Evolutionary conservation across 2,797 vertebrate genomes (phyloP), one percentile per base, ranked within the genome.

Genomic region (Microchirus variegatus): DNA sequence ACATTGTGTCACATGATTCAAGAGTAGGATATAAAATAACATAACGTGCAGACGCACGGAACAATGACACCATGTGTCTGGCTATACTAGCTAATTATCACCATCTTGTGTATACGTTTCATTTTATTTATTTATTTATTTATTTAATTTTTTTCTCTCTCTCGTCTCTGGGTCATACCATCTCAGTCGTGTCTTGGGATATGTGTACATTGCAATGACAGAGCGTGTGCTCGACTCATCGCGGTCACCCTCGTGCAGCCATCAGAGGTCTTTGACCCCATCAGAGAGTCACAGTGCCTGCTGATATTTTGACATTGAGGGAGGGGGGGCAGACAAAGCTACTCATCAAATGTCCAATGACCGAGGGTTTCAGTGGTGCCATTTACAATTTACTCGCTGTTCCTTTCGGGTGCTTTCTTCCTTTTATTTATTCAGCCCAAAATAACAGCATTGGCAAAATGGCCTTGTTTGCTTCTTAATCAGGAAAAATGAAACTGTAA

Each of bases 281-380:
- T 91, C 90, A 90, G 70, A 67, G 80, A 77, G 85, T 85, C 87
- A 81, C 77, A 85, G 78, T 72, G 79, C 78, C 84, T 83, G 80
- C 75, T 89, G 87, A 86, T 89, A 85, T 86, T 86, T 86, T 89
- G 84, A 87, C 86, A 90, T 86, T 81, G 84, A 89, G 86, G 68
- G 73, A 4, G 66, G 69, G 82, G 66, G 69, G 82, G 70, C 78
- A 84, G 79, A 84, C 81, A 89, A 86, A 90, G 73, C 82, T 61
- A 83, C 83, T 88, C 80, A 86, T 91, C 89, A 89, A 82, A 88
- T 75, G 79, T 84, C 73, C 67, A 62, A 63, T 76, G 84, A 81
- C 71, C 70, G 70, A 59, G 59, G 61, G 48, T 79, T 89, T 82
- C 79, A 73, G 87, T 85, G 78, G 67, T 85, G 77, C 58, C 79